Evolutionary conservation across 2,113 vertebrate species (phyloP).

Genomic region (Pseudorhombus dupliciocellatus): DNA sequence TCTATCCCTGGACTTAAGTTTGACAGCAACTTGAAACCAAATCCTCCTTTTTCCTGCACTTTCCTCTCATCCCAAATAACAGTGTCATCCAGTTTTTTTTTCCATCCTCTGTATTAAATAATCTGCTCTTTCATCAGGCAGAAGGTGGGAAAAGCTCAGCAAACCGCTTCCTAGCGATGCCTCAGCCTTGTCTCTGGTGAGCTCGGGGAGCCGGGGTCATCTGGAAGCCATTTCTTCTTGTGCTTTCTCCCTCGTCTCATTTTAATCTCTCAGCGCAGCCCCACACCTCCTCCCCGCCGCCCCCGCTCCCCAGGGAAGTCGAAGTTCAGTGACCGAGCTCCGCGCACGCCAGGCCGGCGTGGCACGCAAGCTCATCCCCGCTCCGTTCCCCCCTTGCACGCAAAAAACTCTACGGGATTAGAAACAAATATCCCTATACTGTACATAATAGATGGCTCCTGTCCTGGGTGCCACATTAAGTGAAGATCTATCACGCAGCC

Average conservation of each 20-base stretch:
- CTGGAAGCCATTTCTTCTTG: conserved; percentile 84
- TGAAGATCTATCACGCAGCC: conserved; percentile 59
- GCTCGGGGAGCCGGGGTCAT: conserved; percentile 77
- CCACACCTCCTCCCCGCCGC: conserved; percentile 23
- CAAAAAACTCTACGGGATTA: conserved; percentile 62
- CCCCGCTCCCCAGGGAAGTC: conserved; percentile 75
- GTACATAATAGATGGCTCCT: conserved; percentile 69
- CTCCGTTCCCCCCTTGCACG: conserved; percentile 61
- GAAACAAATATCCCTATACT: conserved; percentile 57
- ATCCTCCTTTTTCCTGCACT: not conserved
- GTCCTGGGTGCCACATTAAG: conserved; percentile 54
- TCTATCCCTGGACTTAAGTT: not conserved
- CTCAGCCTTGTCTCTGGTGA: conserved; percentile 65
- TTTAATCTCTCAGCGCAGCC: conserved; percentile 79
- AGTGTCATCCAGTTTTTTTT: not conserved
- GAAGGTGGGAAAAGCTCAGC: conserved; percentile 44
- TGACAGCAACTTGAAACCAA: not conserved
- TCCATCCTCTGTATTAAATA: not conserved
- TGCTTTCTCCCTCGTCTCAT: conserved; percentile 78
- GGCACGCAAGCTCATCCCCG: conserved; percentile 80
- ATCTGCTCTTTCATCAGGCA: not conserved
- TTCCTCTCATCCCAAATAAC: not conserved
- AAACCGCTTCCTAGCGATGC: conserved; percentile 46
- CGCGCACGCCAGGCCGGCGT: conserved; percentile 74
- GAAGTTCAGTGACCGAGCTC: conserved; percentile 77